phyloP scores from a whole-genome alignment of 2,888 invertebrate genomes.

The Macropis europaea region DNA sequence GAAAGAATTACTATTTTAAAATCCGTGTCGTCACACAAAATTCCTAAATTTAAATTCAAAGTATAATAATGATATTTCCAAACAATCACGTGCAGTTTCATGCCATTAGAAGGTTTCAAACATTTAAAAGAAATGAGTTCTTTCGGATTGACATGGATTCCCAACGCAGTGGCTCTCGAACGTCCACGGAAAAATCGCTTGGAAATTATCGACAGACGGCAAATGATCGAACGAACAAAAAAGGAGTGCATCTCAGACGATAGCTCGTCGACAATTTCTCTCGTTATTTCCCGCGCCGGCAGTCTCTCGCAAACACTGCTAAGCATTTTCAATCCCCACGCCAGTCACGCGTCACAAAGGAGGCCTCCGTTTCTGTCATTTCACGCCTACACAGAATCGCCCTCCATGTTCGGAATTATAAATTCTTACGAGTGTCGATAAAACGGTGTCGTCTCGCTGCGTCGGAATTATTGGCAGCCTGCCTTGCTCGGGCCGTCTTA shows the following conservation, averaged over 20 bases:
- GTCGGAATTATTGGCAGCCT: conserved; percentile 52
- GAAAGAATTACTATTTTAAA: too few species aligned
- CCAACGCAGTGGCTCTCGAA: neutral
- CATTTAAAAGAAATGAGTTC: neutral
- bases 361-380: neutral
- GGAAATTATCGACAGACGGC: neutral
- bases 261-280: neutral
- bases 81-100: too few species aligned
- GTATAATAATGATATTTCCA: too few species aligned
- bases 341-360: neutral
- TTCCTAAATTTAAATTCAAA: too few species aligned
- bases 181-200: neutral
- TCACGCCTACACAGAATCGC: neutral
- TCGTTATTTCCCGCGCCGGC: neutral
- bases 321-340: conserved; percentile 6
- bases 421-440: conserved; percentile 12
- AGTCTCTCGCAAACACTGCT: neutral
- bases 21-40: too few species aligned
- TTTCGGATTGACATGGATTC: neutral
- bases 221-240: neutral
- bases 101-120: neutral
- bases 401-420: conserved; percentile 1
- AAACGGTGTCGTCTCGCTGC: neutral
- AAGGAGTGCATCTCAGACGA: neutral
- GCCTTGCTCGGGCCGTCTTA: conserved; percentile 30